These are phyloP conservation scores for Neelides sp. DNA, from an alignment of 1,140 invertebrate genomes.

Conservation along the genomic window DNA sequence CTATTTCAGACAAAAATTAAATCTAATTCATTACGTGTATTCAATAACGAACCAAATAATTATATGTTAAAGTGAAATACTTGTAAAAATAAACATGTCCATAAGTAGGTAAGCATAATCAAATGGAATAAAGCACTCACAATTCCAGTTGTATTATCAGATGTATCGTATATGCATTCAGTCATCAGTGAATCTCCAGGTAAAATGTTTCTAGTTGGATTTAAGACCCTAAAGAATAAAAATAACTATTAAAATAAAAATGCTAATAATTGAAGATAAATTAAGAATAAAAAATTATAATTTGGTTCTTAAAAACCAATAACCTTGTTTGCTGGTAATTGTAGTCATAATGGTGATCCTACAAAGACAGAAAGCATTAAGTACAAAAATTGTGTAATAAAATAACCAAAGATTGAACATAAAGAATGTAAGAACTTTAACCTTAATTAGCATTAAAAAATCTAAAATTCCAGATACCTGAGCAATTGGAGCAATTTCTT, in stretches of 20 bases:
- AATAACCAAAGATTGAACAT: too few species aligned
- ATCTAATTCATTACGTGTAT: too few species aligned
- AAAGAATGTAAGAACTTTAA: too few species aligned
- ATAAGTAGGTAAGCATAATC: slow-evolving; percentile 35
- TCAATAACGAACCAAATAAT: background rate
- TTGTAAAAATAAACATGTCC: too few species aligned
- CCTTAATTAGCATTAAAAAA: too few species aligned
- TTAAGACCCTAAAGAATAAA: slow-evolving; percentile 50
- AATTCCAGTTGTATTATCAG: slow-evolving; percentile 22
- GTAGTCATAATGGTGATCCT: slow-evolving; percentile 67
- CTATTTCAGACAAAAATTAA: slow-evolving; percentile 11
- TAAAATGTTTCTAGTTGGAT: slow-evolving; percentile 41
- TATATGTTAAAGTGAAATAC: background rate
- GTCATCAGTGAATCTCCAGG: slow-evolving; percentile 66
- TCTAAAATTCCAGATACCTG: slow-evolving; percentile 39
- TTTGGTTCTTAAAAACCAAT: too few species aligned
- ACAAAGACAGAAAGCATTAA: background rate
- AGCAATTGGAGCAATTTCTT: slow-evolving; percentile 57
- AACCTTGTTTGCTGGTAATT: slow-evolving; percentile 65
- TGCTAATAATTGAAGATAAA: too few species aligned
- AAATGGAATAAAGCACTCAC: too few species aligned
- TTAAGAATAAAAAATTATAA: too few species aligned
- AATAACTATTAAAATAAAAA: too few species aligned
- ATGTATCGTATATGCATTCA: slow-evolving; percentile 60
- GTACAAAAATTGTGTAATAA: background rate